Percentiles rank a stretch among this genome's conserved stretches.
Conservation (phyloP, 2,113 vertebrate species). For the Oryzias javanicus region DNA sequence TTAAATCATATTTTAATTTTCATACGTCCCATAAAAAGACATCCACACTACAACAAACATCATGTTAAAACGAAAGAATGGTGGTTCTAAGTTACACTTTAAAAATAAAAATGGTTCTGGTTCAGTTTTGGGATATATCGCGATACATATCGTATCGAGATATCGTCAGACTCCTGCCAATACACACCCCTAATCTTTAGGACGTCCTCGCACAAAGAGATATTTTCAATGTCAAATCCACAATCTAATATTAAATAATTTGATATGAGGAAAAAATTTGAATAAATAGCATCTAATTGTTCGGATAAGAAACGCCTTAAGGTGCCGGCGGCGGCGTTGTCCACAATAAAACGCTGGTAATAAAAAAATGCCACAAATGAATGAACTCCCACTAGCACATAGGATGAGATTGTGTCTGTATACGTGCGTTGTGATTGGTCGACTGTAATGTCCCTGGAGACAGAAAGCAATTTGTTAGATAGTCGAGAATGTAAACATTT, state of each 20-base stretch:
- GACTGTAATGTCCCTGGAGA: conserved; percentile 55
- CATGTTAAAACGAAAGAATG: no score
- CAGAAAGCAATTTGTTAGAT: conserved; percentile 64
- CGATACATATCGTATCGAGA: no score
- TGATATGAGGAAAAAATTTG: conserved; percentile 47
- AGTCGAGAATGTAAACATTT: conserved; percentile 49
- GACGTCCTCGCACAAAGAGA: no score
- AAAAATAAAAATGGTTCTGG: no score
- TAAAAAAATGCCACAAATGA: conserved; percentile 54
- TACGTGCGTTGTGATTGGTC: not conserved
- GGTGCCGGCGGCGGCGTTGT: conserved; percentile 26
- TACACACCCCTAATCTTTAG: no score
- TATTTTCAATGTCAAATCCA: not conserved
- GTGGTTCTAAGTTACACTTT: no score
- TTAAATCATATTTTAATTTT: no score
- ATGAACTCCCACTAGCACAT: conserved; percentile 56
- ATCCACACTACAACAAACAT: no score
- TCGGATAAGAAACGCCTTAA: conserved; percentile 30
- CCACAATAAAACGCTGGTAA: conserved; percentile 33
- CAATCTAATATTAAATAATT: conserved; percentile 49
- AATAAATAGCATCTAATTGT: conserved; percentile 33
- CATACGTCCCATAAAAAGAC: no score
- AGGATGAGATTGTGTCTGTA: conserved; percentile 14
- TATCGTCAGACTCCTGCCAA: no score
- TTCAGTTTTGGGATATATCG: no score